phyloP scores from a whole-genome alignment of 2,888 invertebrate species.

The Caenorhabditis sp. region DNA sequence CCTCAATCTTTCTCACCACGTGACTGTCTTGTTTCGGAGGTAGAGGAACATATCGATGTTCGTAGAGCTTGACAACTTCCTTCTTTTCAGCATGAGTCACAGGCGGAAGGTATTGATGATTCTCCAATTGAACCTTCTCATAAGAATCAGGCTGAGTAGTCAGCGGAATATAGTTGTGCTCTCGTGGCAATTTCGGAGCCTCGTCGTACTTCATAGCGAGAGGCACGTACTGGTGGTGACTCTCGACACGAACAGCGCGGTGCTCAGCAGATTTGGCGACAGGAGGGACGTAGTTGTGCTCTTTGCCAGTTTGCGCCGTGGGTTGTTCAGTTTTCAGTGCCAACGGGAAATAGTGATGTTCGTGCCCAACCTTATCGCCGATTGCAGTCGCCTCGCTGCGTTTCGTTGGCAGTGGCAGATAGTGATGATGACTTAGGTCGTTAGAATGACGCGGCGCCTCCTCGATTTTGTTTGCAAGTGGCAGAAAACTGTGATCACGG shows the following conservation, averaged over 20 bases:
- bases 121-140: conserved; percentile 25
- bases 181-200: conserved; percentile 22
- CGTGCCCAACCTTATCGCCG: conserved; percentile 30
- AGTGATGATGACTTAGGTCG: conserved; percentile 52
- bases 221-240: conserved; percentile 46
- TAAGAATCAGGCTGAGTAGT: conserved; percentile 12
- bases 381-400: conserved; percentile 21
- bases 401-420: conserved; percentile 51
- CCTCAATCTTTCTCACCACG: conserved; percentile 38
- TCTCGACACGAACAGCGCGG: background rate
- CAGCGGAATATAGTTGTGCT: conserved; percentile 54
- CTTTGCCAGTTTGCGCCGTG: conserved; percentile 13
- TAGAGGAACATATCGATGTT: conserved; percentile 44
- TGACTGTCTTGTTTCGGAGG: conserved; percentile 33
- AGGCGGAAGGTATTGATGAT: conserved; percentile 51
- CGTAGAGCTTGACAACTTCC: conserved; percentile 36
- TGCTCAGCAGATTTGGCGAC: conserved; percentile 7
- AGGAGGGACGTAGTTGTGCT: conserved; percentile 48
- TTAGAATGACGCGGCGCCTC: conserved; percentile 47
- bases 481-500: conserved; percentile 51
- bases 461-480: conserved; percentile 38
- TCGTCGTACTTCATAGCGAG: conserved; percentile 22
- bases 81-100: conserved; percentile 28
- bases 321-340: conserved; percentile 32
- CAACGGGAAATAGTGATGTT: conserved; percentile 42